Conservation (phyloP, 2,113 vertebrate genomes). For the Ascaphus truei region DNA sequence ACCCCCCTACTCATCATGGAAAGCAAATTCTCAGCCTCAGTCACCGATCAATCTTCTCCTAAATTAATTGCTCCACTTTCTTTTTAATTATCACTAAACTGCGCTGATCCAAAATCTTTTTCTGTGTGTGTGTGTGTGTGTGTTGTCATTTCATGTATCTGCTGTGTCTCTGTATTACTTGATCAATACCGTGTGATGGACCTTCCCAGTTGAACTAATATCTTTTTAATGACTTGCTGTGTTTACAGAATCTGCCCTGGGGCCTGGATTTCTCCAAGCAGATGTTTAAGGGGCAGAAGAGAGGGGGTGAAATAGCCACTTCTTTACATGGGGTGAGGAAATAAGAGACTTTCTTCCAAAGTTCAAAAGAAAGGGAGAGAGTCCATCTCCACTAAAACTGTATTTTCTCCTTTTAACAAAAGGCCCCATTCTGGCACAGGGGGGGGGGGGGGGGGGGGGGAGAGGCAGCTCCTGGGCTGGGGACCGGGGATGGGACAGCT, state of each 20-base stretch:
- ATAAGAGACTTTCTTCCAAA: conserved; percentile 62
- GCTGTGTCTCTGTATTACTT: conserved; percentile 20
- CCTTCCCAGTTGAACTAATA: conserved; percentile 60
- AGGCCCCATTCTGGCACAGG: conserved; percentile 53
- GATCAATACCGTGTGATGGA: conserved; percentile 51
- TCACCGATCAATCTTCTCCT: conserved; percentile 5
- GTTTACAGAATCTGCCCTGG: conserved; percentile 63
- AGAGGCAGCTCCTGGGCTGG: conserved; percentile 45
- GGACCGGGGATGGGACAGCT: not conserved
- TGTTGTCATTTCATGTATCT: not conserved
- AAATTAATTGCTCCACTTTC: conserved; percentile 21
- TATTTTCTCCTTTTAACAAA: conserved; percentile 63
- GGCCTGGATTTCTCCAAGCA: conserved; percentile 68
- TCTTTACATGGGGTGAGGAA: conserved; percentile 45
- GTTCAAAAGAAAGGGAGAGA: conserved; percentile 63
- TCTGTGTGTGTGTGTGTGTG: too few relatives aligned
- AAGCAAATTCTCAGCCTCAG: not conserved
- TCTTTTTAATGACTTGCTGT: conserved; percentile 73
- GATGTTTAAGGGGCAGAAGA: conserved; percentile 57
- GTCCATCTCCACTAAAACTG: conserved; percentile 60
- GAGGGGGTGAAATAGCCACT: conserved; percentile 35
- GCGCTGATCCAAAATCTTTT: conserved; percentile 35
- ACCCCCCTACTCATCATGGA: too few relatives aligned
- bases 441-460: conserved; percentile 38
- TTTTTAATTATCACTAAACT: conserved; percentile 7